Base-by-base conservation (phyloP, 1,140 invertebrate genomes). In the Drosophila setifemur region DNA sequence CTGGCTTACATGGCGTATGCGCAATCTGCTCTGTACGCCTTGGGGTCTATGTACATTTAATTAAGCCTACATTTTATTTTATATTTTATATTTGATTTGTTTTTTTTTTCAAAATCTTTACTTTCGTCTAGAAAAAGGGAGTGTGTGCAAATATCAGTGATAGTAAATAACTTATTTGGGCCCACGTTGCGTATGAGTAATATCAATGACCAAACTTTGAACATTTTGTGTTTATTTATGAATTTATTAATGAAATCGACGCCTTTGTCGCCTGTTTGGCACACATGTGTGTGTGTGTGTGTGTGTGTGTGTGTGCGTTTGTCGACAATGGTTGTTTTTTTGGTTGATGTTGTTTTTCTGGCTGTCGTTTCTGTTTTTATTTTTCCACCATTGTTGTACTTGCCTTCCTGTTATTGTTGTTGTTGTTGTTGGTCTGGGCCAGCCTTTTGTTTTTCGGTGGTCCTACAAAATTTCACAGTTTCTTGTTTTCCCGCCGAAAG, bases 391-490 rank as follows among this genome's bases (percentile, higher is more conserved):
- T 25, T 42, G 29, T 49, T 55, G 18, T 33, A 8, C 25, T 19
- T 43, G 3, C 28, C 37, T n/a, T 28, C 11, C 14, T 44, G 54
- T 61, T 52, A n/a, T 11, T 71, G 28, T 40, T 52, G 16, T 44
- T 63, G 42, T 35, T 57, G 39, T 40, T 68, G 26, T 31, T 53
- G 35, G 35, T 35, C 48, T 48, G 68, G 57, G 61, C 61, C 61
- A 50, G 72, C 57, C 72, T 61, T 83, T 83, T 83, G 78, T 82
- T 71, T 57, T 82, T 73, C 33, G 53, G 37, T 60, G 69, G 26
- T 63, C 53, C 48, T 52, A 83, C 77, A 77, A 81, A 82, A 78
- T 58, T 83, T 29, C 78, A 77, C 73, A 82, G 73, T 85, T 85
- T 85, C 78, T 82, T 82, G 63, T 85, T 83, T 18, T 14, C 2